These are phyloP conservation scores for Monopis laevigella DNA, from an alignment of 2,888 invertebrate genomes.

Conservation along the genomic window DNA sequence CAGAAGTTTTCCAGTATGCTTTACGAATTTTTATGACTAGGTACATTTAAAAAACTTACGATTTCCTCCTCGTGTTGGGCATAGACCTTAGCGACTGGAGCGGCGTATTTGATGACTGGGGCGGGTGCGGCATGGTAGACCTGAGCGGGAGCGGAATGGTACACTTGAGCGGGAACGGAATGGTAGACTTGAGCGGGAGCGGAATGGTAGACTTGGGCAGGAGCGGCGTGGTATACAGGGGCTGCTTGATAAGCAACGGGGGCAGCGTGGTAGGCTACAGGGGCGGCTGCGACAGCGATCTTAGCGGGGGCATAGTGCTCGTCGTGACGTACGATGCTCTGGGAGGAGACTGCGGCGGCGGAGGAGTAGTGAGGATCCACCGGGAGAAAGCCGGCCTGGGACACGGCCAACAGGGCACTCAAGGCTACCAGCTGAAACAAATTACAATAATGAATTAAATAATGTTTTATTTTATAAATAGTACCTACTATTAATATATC, in stretches of 20 bases:
- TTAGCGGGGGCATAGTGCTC: conserved; percentile 23
- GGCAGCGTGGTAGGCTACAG: conserved; percentile 18
- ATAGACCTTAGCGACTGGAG: conserved; percentile 22
- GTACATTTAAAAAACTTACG: conserved; percentile 23
- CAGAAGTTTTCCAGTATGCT: neutral
- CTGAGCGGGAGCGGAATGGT: conserved; percentile 11
- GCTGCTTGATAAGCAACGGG: conserved; percentile 26
- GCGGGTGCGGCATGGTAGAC: conserved; percentile 24
- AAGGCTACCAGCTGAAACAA: conserved; percentile 32
- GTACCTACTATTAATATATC: no score
- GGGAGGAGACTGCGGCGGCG: conserved; percentile 38
- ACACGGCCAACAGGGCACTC: conserved; percentile 36
- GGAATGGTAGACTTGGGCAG: conserved; percentile 14
- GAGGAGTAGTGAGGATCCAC: conserved; percentile 33
- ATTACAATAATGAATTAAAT: no score
- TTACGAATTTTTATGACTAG: no score
- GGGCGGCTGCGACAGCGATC: conserved; percentile 11
- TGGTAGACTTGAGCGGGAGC: conserved; percentile 18
- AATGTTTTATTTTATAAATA: no score
- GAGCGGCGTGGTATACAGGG: conserved; percentile 13
- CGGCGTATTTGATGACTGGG: conserved; percentile 22
- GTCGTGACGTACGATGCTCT: conserved; percentile 45
- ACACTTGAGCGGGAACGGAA: conserved; percentile 13
- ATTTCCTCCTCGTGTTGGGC: conserved; percentile 29
- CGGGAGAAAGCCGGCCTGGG: conserved; percentile 39